A percentile compares a stretch with the other conserved stretches of the same genome.
phyloP scores from a whole-genome alignment of 2,888 invertebrate species.

The Chironomus tentans region DNA sequence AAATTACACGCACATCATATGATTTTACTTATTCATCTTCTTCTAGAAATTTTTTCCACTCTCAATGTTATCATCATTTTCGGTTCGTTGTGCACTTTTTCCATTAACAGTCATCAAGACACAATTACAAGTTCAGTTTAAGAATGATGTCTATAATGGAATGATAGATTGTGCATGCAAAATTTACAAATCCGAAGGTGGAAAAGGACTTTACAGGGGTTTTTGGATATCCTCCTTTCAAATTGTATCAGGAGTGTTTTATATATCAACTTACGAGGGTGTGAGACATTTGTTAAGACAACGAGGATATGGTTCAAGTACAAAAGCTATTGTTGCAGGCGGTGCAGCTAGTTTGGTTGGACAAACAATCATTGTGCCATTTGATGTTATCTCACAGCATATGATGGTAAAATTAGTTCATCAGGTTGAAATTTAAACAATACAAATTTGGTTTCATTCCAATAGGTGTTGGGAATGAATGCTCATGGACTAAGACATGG shows the following conservation, averaged over 20 bases:
- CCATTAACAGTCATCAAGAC: conserved; percentile 92
- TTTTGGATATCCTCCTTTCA: conserved; percentile 92
- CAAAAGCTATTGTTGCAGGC: conserved; percentile 76
- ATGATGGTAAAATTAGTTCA: conserved; percentile 67
- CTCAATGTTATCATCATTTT: conserved; percentile 66
- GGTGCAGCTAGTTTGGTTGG: conserved; percentile 86
- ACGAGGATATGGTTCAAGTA: conserved; percentile 37
- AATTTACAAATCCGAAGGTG: conserved; percentile 76
- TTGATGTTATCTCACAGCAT: conserved; percentile 94
- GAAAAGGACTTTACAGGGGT: conserved; percentile 81
- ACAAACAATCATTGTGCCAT: conserved; percentile 92
- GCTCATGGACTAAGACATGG: neutral
- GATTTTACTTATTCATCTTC: neutral
- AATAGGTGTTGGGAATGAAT: conserved; percentile 12
- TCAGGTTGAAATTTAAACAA: no score
- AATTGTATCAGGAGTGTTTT: conserved; percentile 77
- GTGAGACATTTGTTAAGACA: conserved; percentile 69
- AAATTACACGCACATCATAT: neutral
- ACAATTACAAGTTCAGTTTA: conserved; percentile 79
- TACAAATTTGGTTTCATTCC: no score
- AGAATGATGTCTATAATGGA: conserved; percentile 72
- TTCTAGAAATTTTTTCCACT: conserved; percentile 75
- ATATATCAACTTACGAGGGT: conserved; percentile 90
- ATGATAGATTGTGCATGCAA: conserved; percentile 83
- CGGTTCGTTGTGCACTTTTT: conserved; percentile 64